phyloP scores from a whole-genome alignment of 2,888 invertebrate species.

The Andrena bucephala region DNA sequence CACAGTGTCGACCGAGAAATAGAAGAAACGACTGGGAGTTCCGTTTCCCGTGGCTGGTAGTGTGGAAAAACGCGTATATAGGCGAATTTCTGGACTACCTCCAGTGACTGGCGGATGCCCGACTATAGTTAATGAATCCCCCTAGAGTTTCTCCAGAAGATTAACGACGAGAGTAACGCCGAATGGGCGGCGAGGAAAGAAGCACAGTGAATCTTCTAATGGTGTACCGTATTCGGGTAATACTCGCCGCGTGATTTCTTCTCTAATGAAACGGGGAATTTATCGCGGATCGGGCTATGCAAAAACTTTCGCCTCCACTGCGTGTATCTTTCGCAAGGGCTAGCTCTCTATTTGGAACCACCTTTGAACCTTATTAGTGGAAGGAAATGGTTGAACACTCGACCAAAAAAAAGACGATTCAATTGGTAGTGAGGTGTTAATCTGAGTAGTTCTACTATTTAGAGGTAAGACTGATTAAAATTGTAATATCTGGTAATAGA shows the following conservation, averaged over 20 bases:
- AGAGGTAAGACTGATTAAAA: too few relatives aligned
- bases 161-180: conserved; percentile 71
- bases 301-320: neutral
- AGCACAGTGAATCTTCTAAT: conserved; percentile 53
- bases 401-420: too few relatives aligned
- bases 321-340: neutral
- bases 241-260: conserved; percentile 35
- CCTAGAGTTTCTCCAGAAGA: conserved; percentile 66
- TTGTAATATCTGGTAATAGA: too few relatives aligned
- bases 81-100: conserved; percentile 55
- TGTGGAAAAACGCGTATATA: conserved; percentile 41
- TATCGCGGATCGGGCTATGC: neutral
- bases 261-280: conserved; percentile 18
- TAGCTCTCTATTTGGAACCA: too few relatives aligned
- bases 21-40: conserved; percentile 28
- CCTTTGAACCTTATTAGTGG: too few relatives aligned
- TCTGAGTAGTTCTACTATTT: too few relatives aligned
- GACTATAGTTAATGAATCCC: conserved; percentile 72
- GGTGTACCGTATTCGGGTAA: conserved; percentile 38
- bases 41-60: conserved; percentile 10
- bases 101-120: conserved; percentile 59
- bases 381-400: too few relatives aligned
- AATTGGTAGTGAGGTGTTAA: too few relatives aligned
- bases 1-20: conserved; percentile 35
- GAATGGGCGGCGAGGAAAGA: conserved; percentile 48